Evolutionary conservation across 2,797 vertebrate species (phyloP).

Genomic region (Rousettus madagascariensis): DNA sequence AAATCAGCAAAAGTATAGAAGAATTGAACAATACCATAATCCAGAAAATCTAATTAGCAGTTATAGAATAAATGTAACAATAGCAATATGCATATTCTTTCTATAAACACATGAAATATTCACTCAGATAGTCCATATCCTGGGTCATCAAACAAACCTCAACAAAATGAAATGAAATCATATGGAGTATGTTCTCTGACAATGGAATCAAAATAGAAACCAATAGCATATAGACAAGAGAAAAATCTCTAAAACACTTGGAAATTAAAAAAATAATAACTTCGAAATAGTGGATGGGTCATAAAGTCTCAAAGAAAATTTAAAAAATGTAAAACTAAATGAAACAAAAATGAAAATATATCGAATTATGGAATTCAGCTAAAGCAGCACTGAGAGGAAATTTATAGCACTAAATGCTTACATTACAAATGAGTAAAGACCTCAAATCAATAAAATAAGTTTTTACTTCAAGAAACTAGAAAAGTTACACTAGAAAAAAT

Average conservation of each 20-base stretch:
- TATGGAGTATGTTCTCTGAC: background rate
- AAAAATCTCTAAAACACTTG: background rate
- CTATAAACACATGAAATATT: background rate
- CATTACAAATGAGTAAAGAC: background rate
- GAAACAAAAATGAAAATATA: background rate
- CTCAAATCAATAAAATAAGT: background rate
- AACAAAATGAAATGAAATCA: background rate
- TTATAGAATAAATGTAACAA: background rate
- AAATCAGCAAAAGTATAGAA: background rate
- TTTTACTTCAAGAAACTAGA: background rate
- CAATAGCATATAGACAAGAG: background rate
- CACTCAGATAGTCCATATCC: background rate
- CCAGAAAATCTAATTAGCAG: background rate
- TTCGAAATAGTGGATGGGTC: background rate
- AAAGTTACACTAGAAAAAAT: background rate
- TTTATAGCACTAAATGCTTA: background rate
- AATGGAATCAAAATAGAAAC: constrained; percentile 8
- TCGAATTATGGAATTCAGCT: background rate
- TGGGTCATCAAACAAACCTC: background rate
- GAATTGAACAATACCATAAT: background rate
- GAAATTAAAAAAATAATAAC: background rate
- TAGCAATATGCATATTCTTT: background rate
- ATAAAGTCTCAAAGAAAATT: background rate
- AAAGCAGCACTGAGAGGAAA: background rate
- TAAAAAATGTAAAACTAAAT: background rate